These are phyloP conservation scores for Dasysyrphus tricinctus DNA, from an alignment of 2,888 invertebrate genomes.

Conservation along the genomic window DNA sequence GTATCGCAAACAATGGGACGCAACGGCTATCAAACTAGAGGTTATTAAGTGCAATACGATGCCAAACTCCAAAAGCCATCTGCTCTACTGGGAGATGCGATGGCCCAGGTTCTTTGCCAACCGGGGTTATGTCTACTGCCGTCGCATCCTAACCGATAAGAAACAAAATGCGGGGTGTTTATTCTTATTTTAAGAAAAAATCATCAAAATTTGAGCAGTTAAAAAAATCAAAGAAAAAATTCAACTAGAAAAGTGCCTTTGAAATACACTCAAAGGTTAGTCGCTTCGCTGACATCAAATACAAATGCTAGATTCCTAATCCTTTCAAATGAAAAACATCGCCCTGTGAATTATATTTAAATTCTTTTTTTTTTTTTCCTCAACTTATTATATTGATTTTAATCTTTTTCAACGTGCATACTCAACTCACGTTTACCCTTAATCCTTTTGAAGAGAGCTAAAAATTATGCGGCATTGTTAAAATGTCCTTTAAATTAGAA, in stretches of 20 bases:
- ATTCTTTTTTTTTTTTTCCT: background rate
- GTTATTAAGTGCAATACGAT: conserved; percentile 88
- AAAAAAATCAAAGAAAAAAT: no score
- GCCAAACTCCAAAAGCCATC: conserved; percentile 86
- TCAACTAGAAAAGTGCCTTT: no score
- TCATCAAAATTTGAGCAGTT: no score
- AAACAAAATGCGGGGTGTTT: conserved; percentile 85
- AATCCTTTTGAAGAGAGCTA: background rate
- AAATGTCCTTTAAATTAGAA: conserved; percentile 1
- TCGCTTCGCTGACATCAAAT: no score
- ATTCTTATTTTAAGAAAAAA: no score
- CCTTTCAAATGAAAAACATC: no score
- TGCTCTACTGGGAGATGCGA: conserved; percentile 94
- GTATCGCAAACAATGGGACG: conserved; percentile 92
- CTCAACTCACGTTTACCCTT: background rate
- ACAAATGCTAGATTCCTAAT: no score
- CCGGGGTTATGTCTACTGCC: conserved; percentile 93
- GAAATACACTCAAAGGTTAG: no score
- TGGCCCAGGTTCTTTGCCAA: conserved; percentile 94
- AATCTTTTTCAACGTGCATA: background rate
- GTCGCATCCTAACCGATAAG: conserved; percentile 87
- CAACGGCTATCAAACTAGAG: conserved; percentile 88
- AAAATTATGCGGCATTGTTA: background rate
- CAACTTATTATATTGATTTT: background rate
- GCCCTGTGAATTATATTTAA: background rate